Evolutionary conservation across 2,888 invertebrate species (phyloP), one percentile per base, ranked within the genome.

Genomic region (Tetragonula carbonaria): DNA sequence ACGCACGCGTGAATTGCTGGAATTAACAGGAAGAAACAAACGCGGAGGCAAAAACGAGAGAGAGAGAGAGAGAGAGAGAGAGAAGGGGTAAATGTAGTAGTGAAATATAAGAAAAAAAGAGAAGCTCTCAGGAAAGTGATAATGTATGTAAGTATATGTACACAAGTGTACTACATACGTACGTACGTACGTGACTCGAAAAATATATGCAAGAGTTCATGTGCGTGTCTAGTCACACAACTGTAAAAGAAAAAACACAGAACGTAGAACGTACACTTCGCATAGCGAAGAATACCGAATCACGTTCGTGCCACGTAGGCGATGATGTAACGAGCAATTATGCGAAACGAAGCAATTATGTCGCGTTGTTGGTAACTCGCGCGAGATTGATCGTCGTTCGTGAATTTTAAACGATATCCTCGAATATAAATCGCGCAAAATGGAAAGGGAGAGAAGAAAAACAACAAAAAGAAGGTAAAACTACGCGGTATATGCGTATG

Each of bases 341-440:
- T 45, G 59, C 77, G 76, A 85, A 76, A 63, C 72, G 59, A 65
- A 75, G 80, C 75, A 83, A 80, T 88, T 80, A 86, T 57, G 65
- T 85, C 66, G 74, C 74, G 28, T 66, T 65, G 28, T 66, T 65
- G 55, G n/a, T n/a, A 68, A 23, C 59, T 28, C 51, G 63, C 13
- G 53, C 18, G 62, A 55, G 62, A 63, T 53, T 62, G 59, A n/a
- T 72, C 78, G 55, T 51, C 33, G 11, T 45, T 45, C 51, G 57
- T 23, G 55, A 45, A 68, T 66, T 82, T 73, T 55, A 33, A 78
- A 68, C 68, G 73, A 28, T 28, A 50, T 45, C 4, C 23, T 45
- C 8, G 38, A 45, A 62, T 62, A 63, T 45, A 57, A 57, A 81
- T 78, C 28, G 45, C 8, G 0, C 2, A n/a, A 38, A 72, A 21